Conservation (phyloP, 2,113 vertebrate species). For the Talpa occidentalis region DNA sequence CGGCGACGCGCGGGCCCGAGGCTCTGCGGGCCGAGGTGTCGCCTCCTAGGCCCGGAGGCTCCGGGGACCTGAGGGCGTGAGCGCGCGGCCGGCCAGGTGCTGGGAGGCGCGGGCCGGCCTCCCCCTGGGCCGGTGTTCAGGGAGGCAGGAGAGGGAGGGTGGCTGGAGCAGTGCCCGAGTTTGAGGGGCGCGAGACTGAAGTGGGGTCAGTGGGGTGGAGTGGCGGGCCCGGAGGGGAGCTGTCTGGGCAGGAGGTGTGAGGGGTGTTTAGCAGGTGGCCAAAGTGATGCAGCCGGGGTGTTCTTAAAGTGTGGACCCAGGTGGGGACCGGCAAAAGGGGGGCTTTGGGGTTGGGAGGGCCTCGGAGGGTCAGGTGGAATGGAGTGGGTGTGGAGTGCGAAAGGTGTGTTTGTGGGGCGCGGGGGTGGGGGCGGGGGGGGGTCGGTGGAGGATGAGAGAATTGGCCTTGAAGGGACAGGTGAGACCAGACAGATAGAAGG, state of each 20-base stretch:
- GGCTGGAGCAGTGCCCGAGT: neutral
- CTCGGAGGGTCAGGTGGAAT: neutral
- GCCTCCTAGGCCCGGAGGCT: neutral
- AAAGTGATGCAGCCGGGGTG: neutral
- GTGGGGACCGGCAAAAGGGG: neutral
- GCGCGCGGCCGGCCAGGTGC: neutral
- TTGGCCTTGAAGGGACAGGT: neutral
- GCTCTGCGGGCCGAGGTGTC: neutral
- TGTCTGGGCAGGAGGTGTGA: neutral
- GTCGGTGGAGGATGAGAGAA: neutral
- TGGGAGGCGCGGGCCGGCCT: neutral
- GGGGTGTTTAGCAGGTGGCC: neutral
- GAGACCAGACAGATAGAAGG: neutral
- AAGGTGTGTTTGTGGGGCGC: neutral
- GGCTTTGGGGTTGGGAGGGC: neutral
- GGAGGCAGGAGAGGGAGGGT: neutral
- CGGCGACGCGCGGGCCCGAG: neutral
- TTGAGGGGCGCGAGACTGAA: neutral
- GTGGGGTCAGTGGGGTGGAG: neutral
- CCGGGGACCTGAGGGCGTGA: neutral
- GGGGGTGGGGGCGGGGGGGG: too few relatives aligned
- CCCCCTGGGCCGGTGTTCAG: neutral
- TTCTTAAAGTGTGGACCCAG: neutral
- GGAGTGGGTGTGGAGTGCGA: neutral
- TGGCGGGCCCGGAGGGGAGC: neutral